Evolutionary conservation across 2,888 invertebrate genomes (phyloP).

Genomic region (Ctena decussata): DNA sequence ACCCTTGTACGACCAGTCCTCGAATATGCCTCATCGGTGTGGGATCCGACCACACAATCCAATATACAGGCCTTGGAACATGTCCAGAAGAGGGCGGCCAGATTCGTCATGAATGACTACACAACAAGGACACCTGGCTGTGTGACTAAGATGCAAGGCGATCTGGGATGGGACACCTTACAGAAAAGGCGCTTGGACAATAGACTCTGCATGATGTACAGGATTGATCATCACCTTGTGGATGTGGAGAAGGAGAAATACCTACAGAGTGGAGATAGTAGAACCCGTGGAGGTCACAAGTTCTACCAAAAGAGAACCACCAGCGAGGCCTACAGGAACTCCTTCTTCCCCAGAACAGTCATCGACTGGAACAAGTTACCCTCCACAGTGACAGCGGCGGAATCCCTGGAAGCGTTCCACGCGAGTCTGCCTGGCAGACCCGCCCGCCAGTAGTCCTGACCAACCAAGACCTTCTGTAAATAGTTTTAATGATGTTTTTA

Average conservation of each 20-base stretch:
- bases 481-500: too few relatives aligned
- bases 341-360: conserved; percentile 7
- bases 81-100: conserved; percentile 9
- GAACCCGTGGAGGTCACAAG: conserved; percentile 8
- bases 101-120: conserved; percentile 7
- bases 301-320: conserved; percentile 6
- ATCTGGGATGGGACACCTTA: conserved; percentile 19
- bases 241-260: background rate
- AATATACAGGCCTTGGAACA: conserved; percentile 11
- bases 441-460: too few relatives aligned
- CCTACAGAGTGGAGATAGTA: conserved; percentile 1
- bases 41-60: background rate
- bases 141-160: conserved; percentile 18
- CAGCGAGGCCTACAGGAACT: conserved; percentile 2
- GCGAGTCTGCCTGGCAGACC: background rate
- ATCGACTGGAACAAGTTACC: conserved; percentile 7
- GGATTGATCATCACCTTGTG: conserved; percentile 9
- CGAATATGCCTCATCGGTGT: conserved; percentile 23
- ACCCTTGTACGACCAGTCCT: conserved; percentile 16
- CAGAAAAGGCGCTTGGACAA: conserved; percentile 10
- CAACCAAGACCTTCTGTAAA: too few relatives aligned
- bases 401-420: background rate
- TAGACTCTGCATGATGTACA: conserved; percentile 18
- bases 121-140: conserved; percentile 12
- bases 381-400: background rate